phyloP scores from a whole-genome alignment of 2,797 vertebrate genomes.

The Oceanodroma leucorhoa region DNA sequence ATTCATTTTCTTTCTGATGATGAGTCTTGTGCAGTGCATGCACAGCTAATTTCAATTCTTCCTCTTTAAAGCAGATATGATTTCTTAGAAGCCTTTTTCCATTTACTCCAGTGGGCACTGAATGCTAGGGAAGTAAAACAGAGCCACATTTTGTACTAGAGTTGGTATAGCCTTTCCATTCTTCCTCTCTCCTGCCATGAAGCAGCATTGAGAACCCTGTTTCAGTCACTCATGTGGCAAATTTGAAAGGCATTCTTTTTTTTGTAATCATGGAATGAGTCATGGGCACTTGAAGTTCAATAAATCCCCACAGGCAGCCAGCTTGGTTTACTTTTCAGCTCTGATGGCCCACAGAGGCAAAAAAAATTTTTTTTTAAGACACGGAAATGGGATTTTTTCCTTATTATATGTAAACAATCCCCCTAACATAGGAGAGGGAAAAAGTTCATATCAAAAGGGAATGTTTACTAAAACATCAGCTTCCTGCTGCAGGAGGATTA shows the following conservation, averaged over 20 bases:
- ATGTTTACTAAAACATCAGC: not conserved
- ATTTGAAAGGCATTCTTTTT: not conserved
- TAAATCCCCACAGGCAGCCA: slow-evolving; percentile 13
- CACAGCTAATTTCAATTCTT: not conserved
- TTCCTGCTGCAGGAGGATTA: not conserved
- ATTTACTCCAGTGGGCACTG: not conserved
- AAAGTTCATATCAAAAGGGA: not conserved
- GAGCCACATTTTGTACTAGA: not conserved
- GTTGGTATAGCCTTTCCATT: not conserved
- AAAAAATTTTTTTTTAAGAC: not conserved
- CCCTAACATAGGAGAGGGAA: not conserved
- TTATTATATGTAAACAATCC: not conserved
- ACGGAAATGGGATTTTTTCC: not conserved
- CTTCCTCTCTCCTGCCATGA: not conserved
- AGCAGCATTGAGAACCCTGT: not conserved
- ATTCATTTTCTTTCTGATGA: not conserved
- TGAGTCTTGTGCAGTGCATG: not conserved
- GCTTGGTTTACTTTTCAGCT: slow-evolving; percentile 51
- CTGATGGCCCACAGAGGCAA: not conserved
- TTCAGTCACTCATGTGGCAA: not conserved
- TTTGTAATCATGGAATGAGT: not conserved
- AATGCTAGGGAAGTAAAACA: not conserved
- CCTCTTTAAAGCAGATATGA: not conserved
- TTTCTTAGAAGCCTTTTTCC: not conserved
- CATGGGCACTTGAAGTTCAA: not conserved